These are phyloP conservation scores for Metallyticus violacea DNA, from an alignment of 2,888 invertebrate genomes.

Conservation along the genomic window DNA sequence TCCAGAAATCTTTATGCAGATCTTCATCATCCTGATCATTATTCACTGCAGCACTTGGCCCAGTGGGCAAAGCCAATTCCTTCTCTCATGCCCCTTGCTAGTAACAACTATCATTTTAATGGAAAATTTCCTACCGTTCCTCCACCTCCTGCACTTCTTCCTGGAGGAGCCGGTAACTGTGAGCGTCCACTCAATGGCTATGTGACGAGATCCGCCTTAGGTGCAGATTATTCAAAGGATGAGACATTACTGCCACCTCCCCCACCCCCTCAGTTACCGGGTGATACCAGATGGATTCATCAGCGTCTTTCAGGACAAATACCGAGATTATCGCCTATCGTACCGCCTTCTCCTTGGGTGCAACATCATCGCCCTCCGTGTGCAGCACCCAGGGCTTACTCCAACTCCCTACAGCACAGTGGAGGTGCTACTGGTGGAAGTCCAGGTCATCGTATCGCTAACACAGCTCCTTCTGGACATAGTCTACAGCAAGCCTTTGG, in stretches of 20 bases:
- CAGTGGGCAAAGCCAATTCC: constrained; percentile 9
- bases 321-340: constrained; percentile 10
- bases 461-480: background rate
- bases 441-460: background rate
- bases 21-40: background rate
- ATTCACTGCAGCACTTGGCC: background rate
- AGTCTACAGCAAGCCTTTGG: background rate
- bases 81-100: background rate
- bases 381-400: background rate
- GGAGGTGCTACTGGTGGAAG: background rate
- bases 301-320: background rate
- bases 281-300: background rate
- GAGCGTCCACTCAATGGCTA: background rate
- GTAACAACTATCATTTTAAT: background rate
- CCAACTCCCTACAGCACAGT: background rate
- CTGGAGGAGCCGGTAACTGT: too few species aligned
- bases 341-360: constrained; percentile 19
- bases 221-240: background rate
- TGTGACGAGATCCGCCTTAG: background rate
- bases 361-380: constrained; percentile 44
- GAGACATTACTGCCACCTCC: background rate
- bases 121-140: background rate
- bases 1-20: background rate
- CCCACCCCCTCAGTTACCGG: background rate
- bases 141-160: background rate